A percentile compares a stretch with the other conserved stretches of the same genome.
Evolutionary conservation across 2,888 invertebrate species (phyloP).

Genomic region (Dolichopus griseipennis): DNA sequence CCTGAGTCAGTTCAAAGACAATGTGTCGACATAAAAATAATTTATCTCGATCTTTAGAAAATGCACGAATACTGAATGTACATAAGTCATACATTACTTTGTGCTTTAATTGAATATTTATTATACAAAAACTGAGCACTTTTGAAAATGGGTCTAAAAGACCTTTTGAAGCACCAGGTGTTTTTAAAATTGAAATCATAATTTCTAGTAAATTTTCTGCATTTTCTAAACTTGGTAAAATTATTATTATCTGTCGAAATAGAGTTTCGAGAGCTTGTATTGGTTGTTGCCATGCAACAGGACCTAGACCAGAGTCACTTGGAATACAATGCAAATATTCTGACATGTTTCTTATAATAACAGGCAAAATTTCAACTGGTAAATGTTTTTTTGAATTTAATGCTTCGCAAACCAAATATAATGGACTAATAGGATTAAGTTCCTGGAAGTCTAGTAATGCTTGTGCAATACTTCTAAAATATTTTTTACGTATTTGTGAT

Average conservation of each 20-base stretch:
- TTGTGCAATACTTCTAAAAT: constrained; percentile 89
- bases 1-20: constrained; percentile 90
- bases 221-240: constrained; percentile 61
- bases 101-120: constrained; percentile 74
- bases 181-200: constrained; percentile 68
- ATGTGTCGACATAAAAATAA: constrained; percentile 82
- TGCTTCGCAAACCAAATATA: constrained; percentile 72
- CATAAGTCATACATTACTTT: constrained; percentile 77
- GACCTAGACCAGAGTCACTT: constrained; percentile 63
- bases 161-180: constrained; percentile 63
- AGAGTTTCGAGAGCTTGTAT: constrained; percentile 80
- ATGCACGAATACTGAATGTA: constrained; percentile 80
- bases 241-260: constrained; percentile 65
- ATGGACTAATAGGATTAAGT: constrained; percentile 85
- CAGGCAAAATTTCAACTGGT: constrained; percentile 60
- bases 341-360: constrained; percentile 82
- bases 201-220: constrained; percentile 63
- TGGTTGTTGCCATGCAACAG: constrained; percentile 69
- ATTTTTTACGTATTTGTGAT: constrained; percentile 66
- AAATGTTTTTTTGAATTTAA: constrained; percentile 69
- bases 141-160: constrained; percentile 94
- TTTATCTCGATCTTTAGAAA: constrained; percentile 89
- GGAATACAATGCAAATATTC: constrained; percentile 89
- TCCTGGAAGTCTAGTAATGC: constrained; percentile 94
- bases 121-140: constrained; percentile 84